Evolutionary conservation across 2,113 vertebrate genomes (phyloP), one percentile per base, ranked within the genome.

Genomic region (Aspiorhynchus laticeps): DNA sequence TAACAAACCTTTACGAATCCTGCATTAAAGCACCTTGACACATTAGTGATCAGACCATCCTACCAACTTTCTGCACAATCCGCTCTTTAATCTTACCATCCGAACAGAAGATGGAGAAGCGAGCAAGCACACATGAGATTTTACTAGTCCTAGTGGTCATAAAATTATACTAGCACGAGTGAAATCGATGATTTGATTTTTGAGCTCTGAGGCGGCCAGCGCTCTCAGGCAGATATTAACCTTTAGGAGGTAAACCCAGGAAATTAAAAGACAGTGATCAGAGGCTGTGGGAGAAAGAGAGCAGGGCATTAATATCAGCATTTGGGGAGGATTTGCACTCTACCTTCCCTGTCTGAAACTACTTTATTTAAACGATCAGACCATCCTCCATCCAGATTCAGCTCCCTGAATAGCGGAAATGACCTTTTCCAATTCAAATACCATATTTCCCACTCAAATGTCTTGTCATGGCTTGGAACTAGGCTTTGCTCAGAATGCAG

Each of bases 161-260:
- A 59, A 41, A 84, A 83, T 71, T 53, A 83, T 71, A 83, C 63
- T 83, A 83, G 63, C 43, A 51, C 3, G 21, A 71, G 41, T 1
- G 4, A 83, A 83, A 83, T 83, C 81, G 12, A 83, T 33, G n/a
- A 51, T 83, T 51, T n/a, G 10, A 69, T 78, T 78, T 83, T 65
- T 48, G 81, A 83, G 63, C 43, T 69, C 63, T 9, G 63, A 83
- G 65, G 63, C 43, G 0, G 43, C 81, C 17, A 24, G 81, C 3
- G 3, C 28, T 36, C 43, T 71, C 19, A 15, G 7, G 43, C 81
- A 83, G 63, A 83, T 83, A 71, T 83, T 83, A 83, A 83, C 81
- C 81, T 83, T 83, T 83, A 36, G 31, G 81, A 83, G 81, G 81
- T 71, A 83, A 83, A 51, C 81, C 63, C 63, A 71, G 28, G 81